Evolutionary conservation across 2,113 vertebrate genomes (phyloP).

Genomic region (Acanthochromis polyacanthus): DNA sequence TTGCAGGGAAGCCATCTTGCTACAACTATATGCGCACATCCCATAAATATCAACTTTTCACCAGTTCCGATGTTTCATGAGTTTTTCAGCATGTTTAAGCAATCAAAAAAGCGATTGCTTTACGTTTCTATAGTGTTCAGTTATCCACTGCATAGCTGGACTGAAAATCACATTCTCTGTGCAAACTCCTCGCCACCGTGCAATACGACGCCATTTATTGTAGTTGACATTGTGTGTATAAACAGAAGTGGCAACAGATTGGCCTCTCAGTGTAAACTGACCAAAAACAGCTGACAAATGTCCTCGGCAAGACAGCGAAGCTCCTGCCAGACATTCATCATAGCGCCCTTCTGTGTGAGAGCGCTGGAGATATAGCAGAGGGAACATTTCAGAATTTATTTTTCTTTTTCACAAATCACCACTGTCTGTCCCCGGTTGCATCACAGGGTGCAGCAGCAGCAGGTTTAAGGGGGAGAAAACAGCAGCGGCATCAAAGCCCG

Average conservation of each 20-base stretch:
- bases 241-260: slow-evolving; percentile 57
- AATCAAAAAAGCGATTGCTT: too few relatives aligned
- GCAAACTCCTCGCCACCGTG: neutral
- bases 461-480: slow-evolving; percentile 26
- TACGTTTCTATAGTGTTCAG: too few relatives aligned
- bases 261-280: slow-evolving; percentile 55
- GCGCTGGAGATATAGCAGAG: neutral
- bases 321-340: slow-evolving; percentile 14
- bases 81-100: too few relatives aligned
- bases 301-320: slow-evolving; percentile 28
- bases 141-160: too few relatives aligned
- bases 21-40: too few relatives aligned
- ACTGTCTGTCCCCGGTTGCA: neutral
- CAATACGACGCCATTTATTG: slow-evolving; percentile 3
- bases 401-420: slow-evolving; percentile 11
- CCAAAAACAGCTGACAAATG: slow-evolving; percentile 59
- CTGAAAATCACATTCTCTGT: neutral
- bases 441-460: slow-evolving; percentile 27
- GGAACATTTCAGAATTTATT: slow-evolving; percentile 12
- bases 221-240: neutral
- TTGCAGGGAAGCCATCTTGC: too few relatives aligned
- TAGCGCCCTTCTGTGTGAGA: neutral
- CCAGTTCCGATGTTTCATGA: too few relatives aligned
- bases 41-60: too few relatives aligned
- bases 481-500: slow-evolving; percentile 37